These are phyloP conservation scores for Cephus cinctus DNA, from an alignment of 1,140 invertebrate species.

Conservation along the genomic window DNA sequence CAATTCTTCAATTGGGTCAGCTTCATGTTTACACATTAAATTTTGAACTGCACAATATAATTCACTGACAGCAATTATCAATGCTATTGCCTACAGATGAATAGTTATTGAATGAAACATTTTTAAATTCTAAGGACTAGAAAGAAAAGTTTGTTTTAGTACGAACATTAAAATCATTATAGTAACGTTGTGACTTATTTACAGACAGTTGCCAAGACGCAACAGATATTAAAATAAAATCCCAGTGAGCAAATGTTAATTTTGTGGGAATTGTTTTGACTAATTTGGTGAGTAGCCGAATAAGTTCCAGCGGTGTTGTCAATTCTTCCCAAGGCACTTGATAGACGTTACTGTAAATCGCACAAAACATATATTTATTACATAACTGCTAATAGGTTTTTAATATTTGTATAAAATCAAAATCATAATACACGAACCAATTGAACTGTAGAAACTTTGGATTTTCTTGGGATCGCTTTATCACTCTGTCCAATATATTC, in stretches of 20 bases:
- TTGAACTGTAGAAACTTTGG: conserved; percentile 30
- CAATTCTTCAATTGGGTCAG: conserved; percentile 49
- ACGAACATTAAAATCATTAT: conserved; percentile 49
- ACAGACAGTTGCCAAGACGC: conserved; percentile 61
- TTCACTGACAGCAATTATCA: conserved; percentile 55
- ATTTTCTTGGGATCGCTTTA: conserved; percentile 27
- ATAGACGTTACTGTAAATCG: conserved; percentile 42
- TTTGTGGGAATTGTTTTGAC: conserved; percentile 42
- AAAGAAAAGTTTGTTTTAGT: background rate
- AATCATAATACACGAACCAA: conserved; percentile 22
- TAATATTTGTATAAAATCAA: background rate
- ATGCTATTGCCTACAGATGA: conserved; percentile 47
- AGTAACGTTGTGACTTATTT: conserved; percentile 48
- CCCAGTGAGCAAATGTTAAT: conserved; percentile 61
- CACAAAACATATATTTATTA: conserved; percentile 10
- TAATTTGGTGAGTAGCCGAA: conserved; percentile 43
- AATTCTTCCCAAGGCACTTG: conserved; percentile 40
- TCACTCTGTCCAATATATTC: conserved; percentile 27
- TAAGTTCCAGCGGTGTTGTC: conserved; percentile 43
- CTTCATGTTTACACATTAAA: conserved; percentile 52
- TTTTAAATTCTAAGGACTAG: background rate
- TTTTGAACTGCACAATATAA: conserved; percentile 53
- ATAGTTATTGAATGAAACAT: conserved; percentile 27
- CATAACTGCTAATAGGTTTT: background rate
- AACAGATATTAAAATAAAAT: conserved; percentile 65